These are phyloP conservation scores for Drosophila nr. fundita DNA, from an alignment of 2,888 invertebrate species.

Conservation along the genomic window DNA sequence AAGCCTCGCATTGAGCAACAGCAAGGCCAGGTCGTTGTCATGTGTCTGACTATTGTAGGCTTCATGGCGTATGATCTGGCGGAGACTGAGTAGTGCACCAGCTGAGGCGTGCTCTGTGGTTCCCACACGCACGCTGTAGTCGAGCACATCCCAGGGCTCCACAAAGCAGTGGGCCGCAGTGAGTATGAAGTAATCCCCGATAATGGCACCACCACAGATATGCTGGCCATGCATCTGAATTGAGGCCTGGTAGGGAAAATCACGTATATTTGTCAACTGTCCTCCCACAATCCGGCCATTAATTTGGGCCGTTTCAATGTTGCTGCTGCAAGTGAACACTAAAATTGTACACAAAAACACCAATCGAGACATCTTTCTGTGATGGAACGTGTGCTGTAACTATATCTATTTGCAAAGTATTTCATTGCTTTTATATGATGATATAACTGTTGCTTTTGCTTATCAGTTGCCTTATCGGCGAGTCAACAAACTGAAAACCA, in stretches of 20 bases:
- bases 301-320: conserved; percentile 26
- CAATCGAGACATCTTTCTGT: conserved; percentile 24
- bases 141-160: conserved; percentile 46
- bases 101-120: conserved; percentile 68
- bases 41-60: conserved; percentile 65
- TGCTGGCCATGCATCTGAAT: conserved; percentile 63
- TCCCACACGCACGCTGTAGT: conserved; percentile 73
- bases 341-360: conserved; percentile 9
- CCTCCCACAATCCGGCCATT: conserved; percentile 78
- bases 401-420: conserved; percentile 15
- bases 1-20: conserved; percentile 68
- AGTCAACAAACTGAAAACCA: conserved; percentile 53
- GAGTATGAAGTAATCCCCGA: conserved; percentile 60
- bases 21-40: conserved; percentile 78
- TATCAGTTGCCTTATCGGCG: conserved; percentile 46
- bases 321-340: conserved; percentile 9
- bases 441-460: conserved; percentile 4
- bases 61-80: conserved; percentile 69
- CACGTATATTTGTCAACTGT: conserved; percentile 53
- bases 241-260: conserved; percentile 72
- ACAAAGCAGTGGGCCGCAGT: conserved; percentile 80
- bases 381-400: neutral
- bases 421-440: conserved; percentile 43
- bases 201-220: conserved; percentile 77
- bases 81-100: conserved; percentile 68